Evolutionary conservation across 1,140 invertebrate species (phyloP).

Genomic region (Proctacanthus coquilletti): DNA sequence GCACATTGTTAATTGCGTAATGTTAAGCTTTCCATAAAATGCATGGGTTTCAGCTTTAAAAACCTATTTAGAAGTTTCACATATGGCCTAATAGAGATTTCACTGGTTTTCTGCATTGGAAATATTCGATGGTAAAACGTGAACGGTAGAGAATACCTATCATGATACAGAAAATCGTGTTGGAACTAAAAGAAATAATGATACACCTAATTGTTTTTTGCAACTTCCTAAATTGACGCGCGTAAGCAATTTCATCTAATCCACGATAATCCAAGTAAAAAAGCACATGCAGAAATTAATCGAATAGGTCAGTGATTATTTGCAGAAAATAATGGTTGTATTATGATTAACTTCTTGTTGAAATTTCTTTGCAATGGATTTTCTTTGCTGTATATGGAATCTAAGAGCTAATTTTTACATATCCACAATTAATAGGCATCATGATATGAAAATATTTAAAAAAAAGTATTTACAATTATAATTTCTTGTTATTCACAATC

Average conservation of each 20-base stretch:
- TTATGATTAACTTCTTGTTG: no score
- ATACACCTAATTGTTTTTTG: not conserved
- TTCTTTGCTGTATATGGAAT: no score
- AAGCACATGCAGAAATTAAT: no score
- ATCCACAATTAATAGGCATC: no score
- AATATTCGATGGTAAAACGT: not conserved
- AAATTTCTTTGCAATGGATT: no score
- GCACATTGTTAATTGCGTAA: no score
- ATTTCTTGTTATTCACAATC: no score
- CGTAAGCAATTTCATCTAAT: not conserved
- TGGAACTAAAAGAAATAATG: not conserved
- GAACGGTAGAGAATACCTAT: not conserved
- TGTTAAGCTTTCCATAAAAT: not conserved
- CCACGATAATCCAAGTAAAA: not conserved
- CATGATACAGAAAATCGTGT: not conserved
- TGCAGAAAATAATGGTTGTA: no score
- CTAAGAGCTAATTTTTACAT: no score
- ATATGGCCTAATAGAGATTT: slow-evolving; percentile 1
- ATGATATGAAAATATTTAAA: no score
- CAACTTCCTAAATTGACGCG: not conserved
- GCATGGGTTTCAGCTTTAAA: slow-evolving; percentile 1
- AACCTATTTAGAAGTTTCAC: not conserved
- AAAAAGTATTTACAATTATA: no score
- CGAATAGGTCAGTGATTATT: no score
- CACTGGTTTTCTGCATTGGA: not conserved